Percentiles rank a stretch among this genome's conserved stretches.
Conservation (phyloP, 1,140 invertebrate genomes). For the Neomicropteryx cornuta region DNA sequence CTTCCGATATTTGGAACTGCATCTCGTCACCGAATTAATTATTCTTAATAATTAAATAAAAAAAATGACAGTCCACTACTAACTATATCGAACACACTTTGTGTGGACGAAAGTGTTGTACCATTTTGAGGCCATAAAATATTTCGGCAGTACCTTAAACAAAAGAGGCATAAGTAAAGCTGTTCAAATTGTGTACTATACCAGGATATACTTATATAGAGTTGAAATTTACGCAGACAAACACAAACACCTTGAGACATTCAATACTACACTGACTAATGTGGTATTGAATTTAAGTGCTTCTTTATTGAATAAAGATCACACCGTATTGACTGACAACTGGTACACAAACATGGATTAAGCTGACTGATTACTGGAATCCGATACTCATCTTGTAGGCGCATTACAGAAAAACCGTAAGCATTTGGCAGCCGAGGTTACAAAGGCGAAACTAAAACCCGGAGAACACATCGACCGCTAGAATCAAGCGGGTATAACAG, state of each 20-base stretch:
- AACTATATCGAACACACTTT: too few relatives aligned
- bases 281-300: slow-evolving; percentile 20
- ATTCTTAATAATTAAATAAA: too few relatives aligned
- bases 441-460: background rate
- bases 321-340: slow-evolving; percentile 31
- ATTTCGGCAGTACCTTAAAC: slow-evolving; percentile 26
- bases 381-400: slow-evolving; percentile 15
- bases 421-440: background rate
- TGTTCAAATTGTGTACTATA: slow-evolving; percentile 23
- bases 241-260: slow-evolving; percentile 18
- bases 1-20: too few relatives aligned
- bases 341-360: slow-evolving; percentile 20
- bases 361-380: slow-evolving; percentile 14
- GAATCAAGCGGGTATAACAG: background rate
- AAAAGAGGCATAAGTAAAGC: slow-evolving; percentile 27
- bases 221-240: slow-evolving; percentile 23
- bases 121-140: slow-evolving; percentile 24
- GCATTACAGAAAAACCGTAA: background rate
- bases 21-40: too few relatives aligned
- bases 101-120: too few relatives aligned
- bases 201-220: slow-evolving; percentile 24
- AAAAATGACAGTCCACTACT: too few relatives aligned
- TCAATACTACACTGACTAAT: slow-evolving; percentile 22
- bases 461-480: too few relatives aligned
- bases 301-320: slow-evolving; percentile 21